Evolutionary conservation across 1,140 invertebrate genomes (phyloP).

Genomic region (Psilanteris sp.): DNA sequence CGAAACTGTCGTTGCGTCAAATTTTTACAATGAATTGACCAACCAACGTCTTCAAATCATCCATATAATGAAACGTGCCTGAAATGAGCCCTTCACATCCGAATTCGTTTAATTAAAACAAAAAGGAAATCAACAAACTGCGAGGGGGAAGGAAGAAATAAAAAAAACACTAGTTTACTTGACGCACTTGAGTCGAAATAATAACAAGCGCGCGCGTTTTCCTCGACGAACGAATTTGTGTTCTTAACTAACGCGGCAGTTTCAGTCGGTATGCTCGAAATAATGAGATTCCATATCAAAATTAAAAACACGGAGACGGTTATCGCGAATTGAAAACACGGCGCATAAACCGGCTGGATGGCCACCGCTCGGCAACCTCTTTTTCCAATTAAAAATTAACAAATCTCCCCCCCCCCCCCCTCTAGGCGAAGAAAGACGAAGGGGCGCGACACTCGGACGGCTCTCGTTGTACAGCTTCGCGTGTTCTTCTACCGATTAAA

Average conservation of each 20-base stretch:
- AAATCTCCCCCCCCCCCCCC: too few relatives aligned
- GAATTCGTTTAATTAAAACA: too few relatives aligned
- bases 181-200: too few relatives aligned
- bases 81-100: too few relatives aligned
- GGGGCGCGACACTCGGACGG: conserved; percentile 61
- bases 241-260: conserved; percentile 41
- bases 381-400: conserved; percentile 80
- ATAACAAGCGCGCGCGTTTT: too few relatives aligned
- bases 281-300: conserved; percentile 50
- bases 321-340: conserved; percentile 37
- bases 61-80: too few relatives aligned
- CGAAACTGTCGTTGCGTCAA: too few relatives aligned
- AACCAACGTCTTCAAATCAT: too few relatives aligned
- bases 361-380: conserved; percentile 70
- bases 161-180: too few relatives aligned
- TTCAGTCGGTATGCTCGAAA: conserved; percentile 43
- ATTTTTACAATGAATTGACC: too few relatives aligned
- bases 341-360: conserved; percentile 52
- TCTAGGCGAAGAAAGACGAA: conserved; percentile 61
- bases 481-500: conserved; percentile 77
- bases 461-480: conserved; percentile 69
- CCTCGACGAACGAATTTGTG: conserved; percentile 19
- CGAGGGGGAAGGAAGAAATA: too few relatives aligned
- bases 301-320: conserved; percentile 25
- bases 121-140: too few relatives aligned